Base-by-base conservation (phyloP, 2,113 vertebrate species). In the Apus apus region DNA sequence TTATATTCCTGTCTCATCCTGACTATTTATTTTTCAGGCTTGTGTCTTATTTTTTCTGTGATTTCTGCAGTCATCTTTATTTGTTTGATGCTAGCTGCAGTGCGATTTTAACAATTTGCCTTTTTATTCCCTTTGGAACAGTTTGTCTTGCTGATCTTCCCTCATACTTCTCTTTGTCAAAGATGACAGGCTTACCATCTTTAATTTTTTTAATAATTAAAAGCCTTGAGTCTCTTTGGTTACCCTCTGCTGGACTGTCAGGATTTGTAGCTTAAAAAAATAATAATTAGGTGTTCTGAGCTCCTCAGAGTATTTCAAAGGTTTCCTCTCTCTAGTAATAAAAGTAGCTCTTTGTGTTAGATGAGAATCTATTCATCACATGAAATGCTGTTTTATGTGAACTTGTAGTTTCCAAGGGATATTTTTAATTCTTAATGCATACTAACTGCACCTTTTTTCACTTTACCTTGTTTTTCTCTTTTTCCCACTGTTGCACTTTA, bases 181-280 rank as follows among this genome's bases (percentile, higher is more conserved):
- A 83, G 57, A 57, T 71, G 79, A 72, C 82, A 92, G n/a, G 25
- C 23, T 90, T 78, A 22, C 64, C 16, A 11, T 57, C 60, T 61
- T 88, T 76, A 64, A 40, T 36, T 78, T 83, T 84, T 90, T 72
- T 67, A 90, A 84, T 91, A 94, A 94, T 84, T 93, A 90, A 80
- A 76, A 85, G 15, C 32, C 23, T 74, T 3, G 2, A 73, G 57
- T 93, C 23, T 93, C 23, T 89, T 74, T 68, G 26, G 43, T 80
- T 91, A 83, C 45, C 57, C 58, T 94, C 68, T 90, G 57, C 79
- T 96, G 96, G 92, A 87, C 76, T 84, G 60, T 68, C 48, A 86
- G 68, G 29, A 45, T 88, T 91, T 90, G 68, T 71, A 64, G 40
- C 43, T 84, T 92, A 5, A 26, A 73, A 45, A 60, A 51, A 15